Base-by-base conservation (phyloP, 2,113 vertebrate species). In the Thryonomys swinderianus region DNA sequence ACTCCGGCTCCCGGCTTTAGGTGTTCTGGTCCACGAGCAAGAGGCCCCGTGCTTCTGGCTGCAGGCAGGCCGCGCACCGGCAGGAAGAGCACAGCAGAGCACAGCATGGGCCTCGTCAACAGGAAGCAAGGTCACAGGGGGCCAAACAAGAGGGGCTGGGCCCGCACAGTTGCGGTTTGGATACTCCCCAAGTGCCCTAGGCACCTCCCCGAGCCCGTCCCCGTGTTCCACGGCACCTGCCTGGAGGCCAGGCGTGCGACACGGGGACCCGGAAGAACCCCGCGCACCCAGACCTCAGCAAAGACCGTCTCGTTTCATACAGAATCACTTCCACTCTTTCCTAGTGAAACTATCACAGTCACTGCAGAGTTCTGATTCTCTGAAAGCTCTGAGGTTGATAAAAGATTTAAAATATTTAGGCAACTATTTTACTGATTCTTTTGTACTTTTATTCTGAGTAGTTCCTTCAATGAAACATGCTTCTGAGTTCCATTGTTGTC, bases 381-480 rank as follows among this genome's bases (percentile, higher is more conserved):
- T 92, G 51, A 89, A 94, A 76, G 45, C 0, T 83, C n/a, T 30
- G 61, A 0, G 42, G 85, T 90, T 87, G 64, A 57, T 97, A 97
- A 76, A 94, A 42, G 48, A 94, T 40, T 67, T 48, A 71, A 37
- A 51, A 34, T 93, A 87, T 62, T 95, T 97, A 61, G 80, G 78
- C 95, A 92, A 88, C 78, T 34, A 91, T 61, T 88, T 95, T 91
- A 66, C 10, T 48, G 66, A 86, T 88, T 55, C 8, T 73, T 92
- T 51, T 84, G 20, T 62, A 94, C 95, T 96, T 83, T 93, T 78
- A 93, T 94, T 34, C 73, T 10, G 66, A 97, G 57, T 48, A 61
- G 74, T 88, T 90, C 5, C 61, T 5, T 86, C 5, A 30, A n/a
- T 48, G 59, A 95, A 94, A 97, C 94, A 85, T 92, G 53, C 76